A percentile compares a stretch with the other conserved stretches of the same genome.
phyloP scores from a whole-genome alignment of 2,888 invertebrate species.

The Ochropleura leucogaster region DNA sequence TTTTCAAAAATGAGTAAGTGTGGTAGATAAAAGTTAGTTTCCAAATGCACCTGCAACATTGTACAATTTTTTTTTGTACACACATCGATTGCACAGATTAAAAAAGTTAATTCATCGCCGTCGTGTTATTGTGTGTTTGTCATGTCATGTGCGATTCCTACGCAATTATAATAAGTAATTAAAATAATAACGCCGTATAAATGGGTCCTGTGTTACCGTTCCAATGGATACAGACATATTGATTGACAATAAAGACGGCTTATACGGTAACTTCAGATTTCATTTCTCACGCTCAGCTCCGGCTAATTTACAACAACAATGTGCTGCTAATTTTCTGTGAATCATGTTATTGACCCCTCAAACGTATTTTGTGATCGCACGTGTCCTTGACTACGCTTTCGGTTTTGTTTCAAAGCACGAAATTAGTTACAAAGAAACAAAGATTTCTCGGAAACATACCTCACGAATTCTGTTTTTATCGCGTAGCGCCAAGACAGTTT shows the following conservation, averaged over 20 bases:
- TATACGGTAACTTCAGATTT: constrained; percentile 80
- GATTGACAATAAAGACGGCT: constrained; percentile 80
- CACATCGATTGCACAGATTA: constrained; percentile 46
- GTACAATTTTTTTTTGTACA: no score
- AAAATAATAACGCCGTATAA: constrained; percentile 29
- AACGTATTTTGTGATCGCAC: constrained; percentile 65
- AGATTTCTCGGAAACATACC: constrained; percentile 16
- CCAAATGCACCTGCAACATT: constrained; percentile 28
- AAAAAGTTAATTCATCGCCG: constrained; percentile 45
- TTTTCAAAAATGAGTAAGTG: not conserved
- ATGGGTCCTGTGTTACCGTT: constrained; percentile 51
- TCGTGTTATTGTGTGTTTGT: constrained; percentile 64
- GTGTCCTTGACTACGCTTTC: constrained; percentile 79
- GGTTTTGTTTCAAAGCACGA: constrained; percentile 55
- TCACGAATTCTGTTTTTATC: constrained; percentile 14
- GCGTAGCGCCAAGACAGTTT: constrained; percentile 7
- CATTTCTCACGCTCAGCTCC: constrained; percentile 59
- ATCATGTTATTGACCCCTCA: constrained; percentile 76
- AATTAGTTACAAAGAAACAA: constrained; percentile 38
- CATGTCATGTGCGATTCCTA: constrained; percentile 43
- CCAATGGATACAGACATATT: constrained; percentile 88
- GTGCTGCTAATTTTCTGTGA: constrained; percentile 63
- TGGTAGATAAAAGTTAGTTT: constrained; percentile 12
- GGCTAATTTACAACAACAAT: constrained; percentile 74
- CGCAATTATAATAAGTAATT: constrained; percentile 47